These are phyloP conservation scores for Iphiclides podalirius DNA, from an alignment of 2,888 invertebrate species.

Conservation along the genomic window DNA sequence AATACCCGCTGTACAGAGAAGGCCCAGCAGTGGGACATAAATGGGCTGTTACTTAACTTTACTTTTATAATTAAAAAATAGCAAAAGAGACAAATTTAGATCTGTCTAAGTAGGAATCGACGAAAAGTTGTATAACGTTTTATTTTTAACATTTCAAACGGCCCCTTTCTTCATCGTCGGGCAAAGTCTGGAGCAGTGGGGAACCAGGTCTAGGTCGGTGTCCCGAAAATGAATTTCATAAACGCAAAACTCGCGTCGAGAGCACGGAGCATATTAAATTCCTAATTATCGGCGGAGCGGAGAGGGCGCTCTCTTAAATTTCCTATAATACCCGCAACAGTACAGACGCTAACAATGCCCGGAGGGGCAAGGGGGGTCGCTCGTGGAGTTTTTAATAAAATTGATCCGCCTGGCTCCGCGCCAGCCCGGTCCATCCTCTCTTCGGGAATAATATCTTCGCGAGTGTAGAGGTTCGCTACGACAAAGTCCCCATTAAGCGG, in stretches of 20 bases:
- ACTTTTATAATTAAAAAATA: too few relatives aligned
- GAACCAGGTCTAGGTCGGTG: too few relatives aligned
- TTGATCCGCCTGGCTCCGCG: conserved; percentile 47
- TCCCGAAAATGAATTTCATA: too few relatives aligned
- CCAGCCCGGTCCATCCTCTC: conserved; percentile 36
- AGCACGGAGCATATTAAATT: conserved; percentile 10
- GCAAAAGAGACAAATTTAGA: too few relatives aligned
- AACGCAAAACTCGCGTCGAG: background rate
- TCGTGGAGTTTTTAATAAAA: conserved; percentile 53
- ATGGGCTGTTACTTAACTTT: too few relatives aligned
- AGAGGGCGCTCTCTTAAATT: conserved; percentile 11
- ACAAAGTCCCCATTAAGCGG: background rate
- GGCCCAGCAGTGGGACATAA: too few relatives aligned
- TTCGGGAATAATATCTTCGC: conserved; percentile 18
- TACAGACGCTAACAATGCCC: conserved; percentile 54
- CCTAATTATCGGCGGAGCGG: conserved; percentile 13
- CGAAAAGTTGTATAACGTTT: too few relatives aligned
- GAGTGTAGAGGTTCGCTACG: background rate
- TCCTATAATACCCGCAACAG: conserved; percentile 7
- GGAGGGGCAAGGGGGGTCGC: conserved; percentile 3
- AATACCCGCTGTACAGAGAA: too few relatives aligned
- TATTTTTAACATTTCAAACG: too few relatives aligned
- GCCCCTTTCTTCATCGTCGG: too few relatives aligned
- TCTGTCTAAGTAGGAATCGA: too few relatives aligned
- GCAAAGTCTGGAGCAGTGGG: too few relatives aligned